These are phyloP conservation scores for Vanessa atalanta DNA, from an alignment of 1,140 invertebrate genomes.

Conservation along the genomic window DNA sequence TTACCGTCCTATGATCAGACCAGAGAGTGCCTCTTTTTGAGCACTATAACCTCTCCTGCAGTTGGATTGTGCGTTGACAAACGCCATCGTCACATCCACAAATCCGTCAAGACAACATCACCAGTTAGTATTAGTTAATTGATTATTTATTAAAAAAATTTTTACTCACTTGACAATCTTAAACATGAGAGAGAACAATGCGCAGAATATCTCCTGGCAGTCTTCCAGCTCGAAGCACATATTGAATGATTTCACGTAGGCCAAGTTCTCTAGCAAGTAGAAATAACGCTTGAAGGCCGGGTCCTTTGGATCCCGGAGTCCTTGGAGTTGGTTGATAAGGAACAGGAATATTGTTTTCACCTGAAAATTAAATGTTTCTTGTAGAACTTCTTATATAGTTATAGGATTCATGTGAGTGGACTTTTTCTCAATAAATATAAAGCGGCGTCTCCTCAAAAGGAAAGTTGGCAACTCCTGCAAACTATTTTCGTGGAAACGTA, in stretches of 20 bases:
- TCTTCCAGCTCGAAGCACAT: slow-evolving; percentile 99
- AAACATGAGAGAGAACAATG: slow-evolving; percentile 97
- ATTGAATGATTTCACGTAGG: slow-evolving; percentile 99
- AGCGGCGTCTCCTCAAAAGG: too few relatives aligned
- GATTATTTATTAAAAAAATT: background rate
- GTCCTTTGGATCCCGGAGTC: slow-evolving; percentile 97
- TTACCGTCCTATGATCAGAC: too few relatives aligned
- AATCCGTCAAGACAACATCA: too few relatives aligned
- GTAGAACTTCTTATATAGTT: background rate
- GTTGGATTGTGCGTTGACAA: too few relatives aligned
- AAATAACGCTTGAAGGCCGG: slow-evolving; percentile 99
- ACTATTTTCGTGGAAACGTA: too few relatives aligned
- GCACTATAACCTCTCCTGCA: background rate
- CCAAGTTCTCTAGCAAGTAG: slow-evolving; percentile 96
- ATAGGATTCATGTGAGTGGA: too few relatives aligned
- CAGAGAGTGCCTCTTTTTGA: too few relatives aligned
- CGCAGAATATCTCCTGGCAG: slow-evolving; percentile 97
- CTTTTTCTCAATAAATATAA: too few relatives aligned
- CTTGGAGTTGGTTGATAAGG: slow-evolving; percentile 96
- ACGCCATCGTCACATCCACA: background rate
- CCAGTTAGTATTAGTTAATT: too few relatives aligned
- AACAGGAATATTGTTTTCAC: slow-evolving; percentile 95
- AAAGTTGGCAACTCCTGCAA: too few relatives aligned
- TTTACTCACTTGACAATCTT: slow-evolving; percentile 94
- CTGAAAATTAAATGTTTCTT: slow-evolving; percentile 40